Evolutionary conservation across 2,888 invertebrate genomes (phyloP), one percentile per base, ranked within the genome.

Genomic region (Drosophila cognata): DNA sequence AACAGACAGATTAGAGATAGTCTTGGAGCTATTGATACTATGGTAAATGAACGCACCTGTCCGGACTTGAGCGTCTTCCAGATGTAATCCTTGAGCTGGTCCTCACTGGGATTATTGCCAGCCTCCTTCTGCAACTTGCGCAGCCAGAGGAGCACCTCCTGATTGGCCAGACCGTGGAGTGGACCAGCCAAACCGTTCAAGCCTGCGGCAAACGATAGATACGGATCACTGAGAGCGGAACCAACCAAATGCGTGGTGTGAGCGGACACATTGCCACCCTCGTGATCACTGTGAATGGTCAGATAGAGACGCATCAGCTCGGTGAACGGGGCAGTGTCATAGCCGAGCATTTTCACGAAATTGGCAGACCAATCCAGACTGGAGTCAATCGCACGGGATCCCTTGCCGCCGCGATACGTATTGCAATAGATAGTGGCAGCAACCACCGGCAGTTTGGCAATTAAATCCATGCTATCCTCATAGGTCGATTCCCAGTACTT

Each of bases 61-160:
- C 97, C 97, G 71, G 96, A 95, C 94, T 97, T 97, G 63, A 98
- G 94, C 2, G 99, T 99, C 94, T 98, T 98, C 98, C 98, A 98
- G 92, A 99, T 97, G 94, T 98, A 99, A 60, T 99, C 98, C 93
- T 98, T 98, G 64, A 99, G 94, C 88, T 98, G 95, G 0, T 99
- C 97, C 93, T 99, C 98, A 21, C 97, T 96, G 77, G 97, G 96
- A 91, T 95, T 96, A 88, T 97, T 96, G 61, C 98, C 98, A 58
- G 99, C 95, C 92, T 97, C 96, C 88, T 96, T 94, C 82, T 97
- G 96, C 38, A 99, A 94, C 93, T 98, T 99, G 91, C 97, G 96
- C 87, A 99, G 93, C 98, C 99, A 99, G 18, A 99, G 94, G 72
- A 99, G 95, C 70, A 99, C 98, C 94, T 97, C 97, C 94, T 98